A percentile compares a stretch with the other conserved stretches of the same genome.
Evolutionary conservation across 30 jellyfish, hydroid and myxozoan species (phyloP).

Genomic region (Morbakka virulenta): DNA sequence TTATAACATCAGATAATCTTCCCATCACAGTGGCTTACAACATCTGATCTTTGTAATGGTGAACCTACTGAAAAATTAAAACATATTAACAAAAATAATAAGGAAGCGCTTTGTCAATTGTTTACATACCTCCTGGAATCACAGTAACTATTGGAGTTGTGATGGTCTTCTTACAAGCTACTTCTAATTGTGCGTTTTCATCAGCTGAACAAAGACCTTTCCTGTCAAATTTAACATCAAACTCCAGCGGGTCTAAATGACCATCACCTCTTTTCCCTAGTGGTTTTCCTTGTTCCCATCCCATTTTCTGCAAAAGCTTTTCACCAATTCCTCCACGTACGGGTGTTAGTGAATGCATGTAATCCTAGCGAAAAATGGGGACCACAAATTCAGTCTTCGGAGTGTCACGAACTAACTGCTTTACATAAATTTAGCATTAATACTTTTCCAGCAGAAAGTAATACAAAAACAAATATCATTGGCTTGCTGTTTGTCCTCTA

Average conservation of each 20-base stretch:
- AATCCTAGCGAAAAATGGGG: slow-evolving; percentile 67
- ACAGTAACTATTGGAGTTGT: background rate
- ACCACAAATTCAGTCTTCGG: too few relatives aligned
- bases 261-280: slow-evolving; percentile 93
- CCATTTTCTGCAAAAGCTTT: slow-evolving; percentile 87
- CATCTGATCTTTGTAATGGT: too few relatives aligned
- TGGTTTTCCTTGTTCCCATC: slow-evolving; percentile 94
- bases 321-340: slow-evolving; percentile 86
- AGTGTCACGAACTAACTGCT: too few relatives aligned
- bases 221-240: slow-evolving; percentile 78
- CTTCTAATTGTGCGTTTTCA: slow-evolving; percentile 14
- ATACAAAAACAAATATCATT: too few relatives aligned
- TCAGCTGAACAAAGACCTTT: slow-evolving; percentile 81
- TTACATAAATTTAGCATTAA: too few relatives aligned
- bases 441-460: too few relatives aligned
- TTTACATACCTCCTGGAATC: background rate
- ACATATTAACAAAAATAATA: too few relatives aligned
- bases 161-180: slow-evolving; percentile 23
- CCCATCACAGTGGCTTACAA: too few relatives aligned
- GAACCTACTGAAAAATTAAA: too few relatives aligned
- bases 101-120: too few relatives aligned
- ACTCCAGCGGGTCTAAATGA: slow-evolving; percentile 38
- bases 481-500: too few relatives aligned
- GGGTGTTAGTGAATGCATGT: slow-evolving; percentile 75
- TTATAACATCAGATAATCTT: too few relatives aligned